Base-by-base conservation (phyloP, 1,140 invertebrate species). In the Zophobas atratus region DNA sequence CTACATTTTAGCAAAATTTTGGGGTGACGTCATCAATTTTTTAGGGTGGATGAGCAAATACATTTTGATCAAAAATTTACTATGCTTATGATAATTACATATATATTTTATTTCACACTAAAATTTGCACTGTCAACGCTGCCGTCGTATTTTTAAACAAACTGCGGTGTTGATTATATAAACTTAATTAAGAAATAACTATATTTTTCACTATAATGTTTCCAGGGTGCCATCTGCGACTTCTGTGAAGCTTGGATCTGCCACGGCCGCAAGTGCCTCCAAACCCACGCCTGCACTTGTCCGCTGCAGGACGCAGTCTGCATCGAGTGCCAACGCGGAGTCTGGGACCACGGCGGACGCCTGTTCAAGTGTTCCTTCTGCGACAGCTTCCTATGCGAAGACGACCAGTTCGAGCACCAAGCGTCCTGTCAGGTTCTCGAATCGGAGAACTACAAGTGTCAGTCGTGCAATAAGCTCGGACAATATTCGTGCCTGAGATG, bases 401-500 rank as follows among this genome's bases (percentile, higher is more conserved):
- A 99, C 88, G 97, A 99, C 88, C 97, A 99, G 87, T 99, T 99
- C 90, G 97, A 99, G 86, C 97, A 99, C 88, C 97, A 99, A 89
- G 97, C 97, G 4, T 98, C 95, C 0, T 99, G 97, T 86, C 97
- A 98, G 89, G 94, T 97, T 56, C 86, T 99, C 1, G 97, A 99
- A 84, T 93, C 96, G 1, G 97, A 95, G 86, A 97, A 91, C 84
- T 97, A 94, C 84, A 99, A 99, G 90, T 99, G 97, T 96, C 94
- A 96, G 88, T 98, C 96, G 0, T 99, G 97, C 86, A 99, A 98
- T 88, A 93, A 94, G 77, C 88, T 97, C 77, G 97, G 97, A 0
- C 96, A 98, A 88, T 97, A 97, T 88, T 98, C 97, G 0, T 99
- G 97, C 86, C 89, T 98, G 76, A 91, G 94, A 84, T 99, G 97